Percentiles rank a stretch among this genome's conserved stretches.
phyloP scores from a whole-genome alignment of 1,140 invertebrate genomes.

The Diabrotica virgifera region DNA sequence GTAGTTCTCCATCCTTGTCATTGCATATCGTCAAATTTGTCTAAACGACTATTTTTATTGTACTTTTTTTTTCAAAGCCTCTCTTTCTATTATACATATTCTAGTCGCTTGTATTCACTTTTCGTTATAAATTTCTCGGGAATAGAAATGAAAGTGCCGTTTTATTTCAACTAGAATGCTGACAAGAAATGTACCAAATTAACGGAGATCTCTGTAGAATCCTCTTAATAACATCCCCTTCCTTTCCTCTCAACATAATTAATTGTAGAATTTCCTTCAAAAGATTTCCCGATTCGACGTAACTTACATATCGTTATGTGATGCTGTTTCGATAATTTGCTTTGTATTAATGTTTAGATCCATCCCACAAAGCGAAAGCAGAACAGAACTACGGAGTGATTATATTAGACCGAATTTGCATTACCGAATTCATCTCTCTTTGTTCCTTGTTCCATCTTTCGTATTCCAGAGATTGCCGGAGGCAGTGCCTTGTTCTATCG shows the following conservation, averaged over 20 bases:
- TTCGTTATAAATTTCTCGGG: too few relatives aligned
- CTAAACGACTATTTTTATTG: too few relatives aligned
- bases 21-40: too few relatives aligned
- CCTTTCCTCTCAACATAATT: neutral
- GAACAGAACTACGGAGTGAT: slow-evolving; percentile 18
- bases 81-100: too few relatives aligned
- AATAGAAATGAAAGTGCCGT: too few relatives aligned
- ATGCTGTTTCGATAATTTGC: slow-evolving; percentile 13
- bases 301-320: slow-evolving; percentile 2
- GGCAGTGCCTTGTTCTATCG: slow-evolving; percentile 29
- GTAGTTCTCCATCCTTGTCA: too few relatives aligned
- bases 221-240: too few relatives aligned
- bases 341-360: slow-evolving; percentile 18
- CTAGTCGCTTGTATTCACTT: too few relatives aligned
- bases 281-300: neutral
- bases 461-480: slow-evolving; percentile 13
- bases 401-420: slow-evolving; percentile 25
- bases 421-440: slow-evolving; percentile 8
- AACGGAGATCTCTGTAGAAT: too few relatives aligned
- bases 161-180: too few relatives aligned
- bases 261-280: neutral
- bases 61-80: too few relatives aligned
- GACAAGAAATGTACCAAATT: too few relatives aligned
- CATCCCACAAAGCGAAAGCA: slow-evolving; percentile 13
- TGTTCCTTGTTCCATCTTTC: slow-evolving; percentile 14